Evolutionary conservation across 1,140 invertebrate species (phyloP).

Genomic region (Zaprionus lachaisei): DNA sequence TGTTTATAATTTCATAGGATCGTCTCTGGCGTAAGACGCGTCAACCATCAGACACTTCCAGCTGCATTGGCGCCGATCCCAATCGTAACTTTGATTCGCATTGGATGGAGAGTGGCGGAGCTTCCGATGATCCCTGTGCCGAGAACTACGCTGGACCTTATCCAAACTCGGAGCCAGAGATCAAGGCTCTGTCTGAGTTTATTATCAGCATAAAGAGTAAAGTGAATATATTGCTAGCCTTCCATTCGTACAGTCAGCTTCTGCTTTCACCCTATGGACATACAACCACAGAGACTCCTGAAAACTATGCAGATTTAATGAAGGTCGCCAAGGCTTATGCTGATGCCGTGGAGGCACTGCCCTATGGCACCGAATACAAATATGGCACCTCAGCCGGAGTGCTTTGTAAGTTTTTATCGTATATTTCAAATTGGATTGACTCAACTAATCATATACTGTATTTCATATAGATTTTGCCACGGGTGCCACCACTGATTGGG

Average conservation of each 20-base stretch:
- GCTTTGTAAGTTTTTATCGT: constrained; percentile 85
- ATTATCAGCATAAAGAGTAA: constrained; percentile 84
- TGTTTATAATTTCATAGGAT: constrained; percentile 59
- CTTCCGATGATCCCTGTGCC: constrained; percentile 85
- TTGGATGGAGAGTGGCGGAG: constrained; percentile 86
- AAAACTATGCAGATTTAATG: constrained; percentile 86
- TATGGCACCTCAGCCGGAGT: constrained; percentile 85
- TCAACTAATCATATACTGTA: neutral
- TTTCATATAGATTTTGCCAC: constrained; percentile 52
- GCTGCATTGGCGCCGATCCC: constrained; percentile 88
- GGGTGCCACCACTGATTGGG: constrained; percentile 89
- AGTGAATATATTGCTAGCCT: constrained; percentile 86
- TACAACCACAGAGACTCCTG: constrained; percentile 79
- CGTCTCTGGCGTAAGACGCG: constrained; percentile 86
- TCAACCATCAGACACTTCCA: constrained; percentile 52
- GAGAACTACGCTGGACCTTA: constrained; percentile 89
- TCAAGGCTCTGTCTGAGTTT: constrained; percentile 86
- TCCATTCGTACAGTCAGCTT: constrained; percentile 86
- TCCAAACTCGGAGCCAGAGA: constrained; percentile 92
- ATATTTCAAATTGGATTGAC: neutral
- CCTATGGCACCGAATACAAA: constrained; percentile 86
- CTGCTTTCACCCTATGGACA: constrained; percentile 86
- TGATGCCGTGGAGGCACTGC: constrained; percentile 79
- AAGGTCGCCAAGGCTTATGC: constrained; percentile 85
- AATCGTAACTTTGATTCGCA: constrained; percentile 90